Percentiles rank a stretch among this genome's conserved stretches.
Evolutionary conservation across 2,797 vertebrate genomes (phyloP).

Genomic region (Podargus strigoides): DNA sequence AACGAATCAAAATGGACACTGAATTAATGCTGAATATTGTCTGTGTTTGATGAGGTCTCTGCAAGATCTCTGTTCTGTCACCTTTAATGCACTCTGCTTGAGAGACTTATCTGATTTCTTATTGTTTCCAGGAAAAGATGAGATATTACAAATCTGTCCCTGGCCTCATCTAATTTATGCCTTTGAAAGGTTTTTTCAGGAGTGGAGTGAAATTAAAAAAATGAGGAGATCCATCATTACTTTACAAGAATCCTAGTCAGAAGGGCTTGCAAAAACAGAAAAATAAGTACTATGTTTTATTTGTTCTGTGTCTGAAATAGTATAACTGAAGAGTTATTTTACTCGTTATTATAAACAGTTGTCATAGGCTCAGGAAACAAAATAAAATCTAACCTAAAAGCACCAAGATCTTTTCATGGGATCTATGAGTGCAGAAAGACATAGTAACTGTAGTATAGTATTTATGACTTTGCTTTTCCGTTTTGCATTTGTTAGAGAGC

Average conservation of each 20-base stretch:
- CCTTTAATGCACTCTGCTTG: slow-evolving; percentile 68
- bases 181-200: slow-evolving; percentile 4
- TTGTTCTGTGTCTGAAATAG: slow-evolving; percentile 23
- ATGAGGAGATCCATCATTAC: background rate
- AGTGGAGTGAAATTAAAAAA: background rate
- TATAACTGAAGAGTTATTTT: background rate
- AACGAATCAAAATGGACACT: slow-evolving; percentile 59
- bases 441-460: background rate
- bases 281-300: background rate
- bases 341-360: background rate
- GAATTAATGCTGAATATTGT: slow-evolving; percentile 71
- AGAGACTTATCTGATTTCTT: slow-evolving; percentile 76
- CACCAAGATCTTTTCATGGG: slow-evolving; percentile 18
- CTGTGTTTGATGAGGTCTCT: slow-evolving; percentile 66
- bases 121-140: slow-evolving; percentile 75
- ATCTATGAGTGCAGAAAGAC: slow-evolving; percentile 24
- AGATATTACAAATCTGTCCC: slow-evolving; percentile 77
- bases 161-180: slow-evolving; percentile 76
- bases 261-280: background rate
- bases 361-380: slow-evolving; percentile 3
- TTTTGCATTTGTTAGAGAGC: background rate
- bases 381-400: slow-evolving; percentile 28
- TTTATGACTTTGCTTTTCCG: slow-evolving; percentile 36
- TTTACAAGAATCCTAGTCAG: background rate
- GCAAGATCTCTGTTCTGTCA: slow-evolving; percentile 69